A percentile compares a stretch with the other conserved stretches of the same genome.
These are phyloP conservation scores for Psettodes erumei DNA, from an alignment of 2,113 vertebrate genomes.

Conservation along the genomic window DNA sequence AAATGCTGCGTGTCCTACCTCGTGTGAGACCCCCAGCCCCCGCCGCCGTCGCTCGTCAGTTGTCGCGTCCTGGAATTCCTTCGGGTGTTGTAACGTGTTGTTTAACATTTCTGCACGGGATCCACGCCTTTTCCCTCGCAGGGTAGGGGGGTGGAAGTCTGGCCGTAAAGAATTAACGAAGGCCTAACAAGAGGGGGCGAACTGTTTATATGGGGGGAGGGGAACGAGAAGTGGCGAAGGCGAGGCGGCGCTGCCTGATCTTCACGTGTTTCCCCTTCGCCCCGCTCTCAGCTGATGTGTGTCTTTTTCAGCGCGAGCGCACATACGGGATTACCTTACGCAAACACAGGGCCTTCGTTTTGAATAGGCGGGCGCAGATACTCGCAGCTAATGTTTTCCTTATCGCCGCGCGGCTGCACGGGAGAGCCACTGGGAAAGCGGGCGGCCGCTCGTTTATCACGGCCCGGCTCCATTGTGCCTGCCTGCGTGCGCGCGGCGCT, in stretches of 20 bases:
- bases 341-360: conserved; percentile 71
- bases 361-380: conserved; percentile 70
- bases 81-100: conserved; percentile 49
- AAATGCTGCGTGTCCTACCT: conserved; percentile 33
- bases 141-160: conserved; percentile 10
- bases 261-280: conserved; percentile 39
- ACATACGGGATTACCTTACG: conserved; percentile 66
- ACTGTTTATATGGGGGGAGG: conserved; percentile 38
- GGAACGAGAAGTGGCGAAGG: neutral
- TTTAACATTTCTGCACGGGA: conserved; percentile 42
- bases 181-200: conserved; percentile 42
- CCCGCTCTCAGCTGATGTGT: conserved; percentile 67
- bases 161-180: conserved; percentile 56
- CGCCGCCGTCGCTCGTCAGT: neutral
- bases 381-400: conserved; percentile 74
- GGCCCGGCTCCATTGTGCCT: conserved; percentile 64
- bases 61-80: conserved; percentile 36
- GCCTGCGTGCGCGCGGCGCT: conserved; percentile 59
- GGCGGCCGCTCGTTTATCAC: conserved; percentile 64
- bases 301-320: conserved; percentile 58
- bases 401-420: conserved; percentile 63
- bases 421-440: conserved; percentile 46
- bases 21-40: neutral
- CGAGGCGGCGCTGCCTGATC: conserved; percentile 42
- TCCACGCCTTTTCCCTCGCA: neutral